A percentile compares a stretch with the other conserved stretches of the same genome.
Evolutionary conservation across 2,888 invertebrate genomes (phyloP).

Genomic region (Petrolisthes manimaculis): DNA sequence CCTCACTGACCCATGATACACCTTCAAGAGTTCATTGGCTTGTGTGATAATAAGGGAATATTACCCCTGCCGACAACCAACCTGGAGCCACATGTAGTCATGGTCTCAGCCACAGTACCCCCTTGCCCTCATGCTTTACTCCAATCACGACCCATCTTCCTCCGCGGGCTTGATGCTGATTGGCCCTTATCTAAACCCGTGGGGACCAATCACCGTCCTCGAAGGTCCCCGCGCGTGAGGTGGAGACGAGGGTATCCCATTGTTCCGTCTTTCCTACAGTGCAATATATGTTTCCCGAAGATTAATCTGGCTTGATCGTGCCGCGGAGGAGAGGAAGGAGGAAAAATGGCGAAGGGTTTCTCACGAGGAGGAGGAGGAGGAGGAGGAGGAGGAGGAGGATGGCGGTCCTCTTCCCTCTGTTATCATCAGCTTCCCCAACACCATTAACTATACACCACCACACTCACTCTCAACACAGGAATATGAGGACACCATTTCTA

Average conservation of each 20-base stretch:
- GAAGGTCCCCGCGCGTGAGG: neutral
- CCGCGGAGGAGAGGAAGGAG: neutral
- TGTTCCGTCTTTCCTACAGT: neutral
- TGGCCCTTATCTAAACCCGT: neutral
- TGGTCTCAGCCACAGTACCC: too few species aligned
- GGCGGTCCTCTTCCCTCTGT: neutral
- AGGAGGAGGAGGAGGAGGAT: neutral
- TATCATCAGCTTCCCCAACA: too few species aligned
- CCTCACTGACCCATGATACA: too few species aligned
- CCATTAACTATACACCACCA: too few species aligned
- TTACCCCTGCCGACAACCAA: too few species aligned
- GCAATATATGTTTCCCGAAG: slow-evolving; percentile 13
- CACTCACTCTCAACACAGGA: neutral
- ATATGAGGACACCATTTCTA: neutral
- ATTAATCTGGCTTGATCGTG: neutral
- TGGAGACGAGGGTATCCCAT: neutral
- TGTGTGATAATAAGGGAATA: too few species aligned
- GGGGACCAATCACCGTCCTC: neutral
- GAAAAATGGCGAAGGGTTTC: neutral
- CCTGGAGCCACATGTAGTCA: too few species aligned
- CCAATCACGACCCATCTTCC: neutral
- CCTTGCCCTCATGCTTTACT: neutral
- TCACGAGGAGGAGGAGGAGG: neutral
- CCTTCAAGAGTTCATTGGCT: too few species aligned
- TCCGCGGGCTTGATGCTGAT: neutral